A percentile compares a stretch with the other conserved stretches of the same genome.
Evolutionary conservation across 1,140 invertebrate genomes (phyloP).

Genomic region (Caenorhabditis inopinata): DNA sequence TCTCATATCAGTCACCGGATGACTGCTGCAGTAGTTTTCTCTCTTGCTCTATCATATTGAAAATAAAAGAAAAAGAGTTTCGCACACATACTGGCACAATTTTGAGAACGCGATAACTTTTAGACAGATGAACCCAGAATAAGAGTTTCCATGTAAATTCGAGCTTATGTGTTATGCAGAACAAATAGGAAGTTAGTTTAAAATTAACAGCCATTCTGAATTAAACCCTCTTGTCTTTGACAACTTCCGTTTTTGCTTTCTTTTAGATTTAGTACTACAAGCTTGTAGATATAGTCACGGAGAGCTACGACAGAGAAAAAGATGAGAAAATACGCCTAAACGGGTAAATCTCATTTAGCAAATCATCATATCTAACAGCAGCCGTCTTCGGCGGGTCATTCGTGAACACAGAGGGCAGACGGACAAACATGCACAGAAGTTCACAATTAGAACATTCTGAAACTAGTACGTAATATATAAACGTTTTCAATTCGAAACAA

Average conservation of each 20-base stretch:
- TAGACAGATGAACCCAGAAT: too few relatives aligned
- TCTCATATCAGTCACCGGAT: constrained; percentile 28
- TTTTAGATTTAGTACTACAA: too few relatives aligned
- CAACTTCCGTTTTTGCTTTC: too few relatives aligned
- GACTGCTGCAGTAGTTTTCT: neutral
- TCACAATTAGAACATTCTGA: too few relatives aligned
- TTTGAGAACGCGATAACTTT: neutral
- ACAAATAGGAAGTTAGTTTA: too few relatives aligned
- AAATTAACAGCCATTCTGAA: too few relatives aligned
- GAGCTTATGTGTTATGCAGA: too few relatives aligned
- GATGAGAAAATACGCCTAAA: neutral
- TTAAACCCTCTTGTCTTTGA: too few relatives aligned
- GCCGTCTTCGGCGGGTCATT: neutral
- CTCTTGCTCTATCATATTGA: constrained; percentile 2
- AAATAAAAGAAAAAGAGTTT: constrained; percentile 2
- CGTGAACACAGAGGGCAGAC: neutral
- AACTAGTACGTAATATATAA: too few relatives aligned
- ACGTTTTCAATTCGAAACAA: too few relatives aligned
- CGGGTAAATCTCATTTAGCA: constrained; percentile 24
- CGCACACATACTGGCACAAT: constrained; percentile 2
- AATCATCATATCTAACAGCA: constrained; percentile 21
- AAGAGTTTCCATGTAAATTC: too few relatives aligned
- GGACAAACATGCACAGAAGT: neutral
- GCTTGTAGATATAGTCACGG: neutral
- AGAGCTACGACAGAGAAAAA: neutral